Conservation (phyloP, 2,888 invertebrate genomes). For the Ecdyonurus torrentis region DNA sequence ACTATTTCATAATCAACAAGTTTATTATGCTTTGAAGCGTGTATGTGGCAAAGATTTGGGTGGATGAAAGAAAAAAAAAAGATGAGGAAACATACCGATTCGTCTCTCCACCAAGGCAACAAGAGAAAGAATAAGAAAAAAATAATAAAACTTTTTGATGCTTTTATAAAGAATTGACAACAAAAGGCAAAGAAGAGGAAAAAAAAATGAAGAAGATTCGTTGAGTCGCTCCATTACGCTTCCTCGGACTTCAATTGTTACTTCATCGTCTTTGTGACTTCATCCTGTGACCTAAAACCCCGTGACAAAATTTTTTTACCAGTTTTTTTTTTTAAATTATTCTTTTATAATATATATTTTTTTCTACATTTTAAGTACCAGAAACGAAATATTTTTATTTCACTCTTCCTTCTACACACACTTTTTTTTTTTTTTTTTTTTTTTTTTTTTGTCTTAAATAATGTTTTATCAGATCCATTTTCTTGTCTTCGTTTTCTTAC, state of each 20-base stretch:
- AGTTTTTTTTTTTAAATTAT: too few species aligned
- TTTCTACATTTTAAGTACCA: neutral
- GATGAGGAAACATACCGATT: neutral
- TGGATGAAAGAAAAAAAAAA: too few species aligned
- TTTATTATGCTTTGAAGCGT: neutral
- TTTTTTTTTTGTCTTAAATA: too few species aligned
- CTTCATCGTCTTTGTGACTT: neutral
- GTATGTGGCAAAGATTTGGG: too few species aligned
- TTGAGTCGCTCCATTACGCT: neutral
- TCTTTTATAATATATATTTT: too few species aligned
- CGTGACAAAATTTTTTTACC: neutral
- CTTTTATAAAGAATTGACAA: neutral
- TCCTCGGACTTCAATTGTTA: neutral
- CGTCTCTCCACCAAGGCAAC: neutral
- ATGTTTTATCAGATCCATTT: too few species aligned
- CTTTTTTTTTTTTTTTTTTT: too few species aligned
- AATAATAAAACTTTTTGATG: neutral
- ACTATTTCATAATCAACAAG: neutral
- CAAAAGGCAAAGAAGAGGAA: neutral
- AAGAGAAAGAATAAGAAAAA: neutral
- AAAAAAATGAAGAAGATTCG: neutral
- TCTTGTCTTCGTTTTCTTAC: too few species aligned
- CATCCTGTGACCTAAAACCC: neutral
- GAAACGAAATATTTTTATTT: too few species aligned
- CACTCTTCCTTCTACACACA: too few species aligned